Percentiles rank a stretch among this genome's conserved stretches.
phyloP scores from a whole-genome alignment of 2,113 vertebrate species.

The Oxyruncus cristatus region DNA sequence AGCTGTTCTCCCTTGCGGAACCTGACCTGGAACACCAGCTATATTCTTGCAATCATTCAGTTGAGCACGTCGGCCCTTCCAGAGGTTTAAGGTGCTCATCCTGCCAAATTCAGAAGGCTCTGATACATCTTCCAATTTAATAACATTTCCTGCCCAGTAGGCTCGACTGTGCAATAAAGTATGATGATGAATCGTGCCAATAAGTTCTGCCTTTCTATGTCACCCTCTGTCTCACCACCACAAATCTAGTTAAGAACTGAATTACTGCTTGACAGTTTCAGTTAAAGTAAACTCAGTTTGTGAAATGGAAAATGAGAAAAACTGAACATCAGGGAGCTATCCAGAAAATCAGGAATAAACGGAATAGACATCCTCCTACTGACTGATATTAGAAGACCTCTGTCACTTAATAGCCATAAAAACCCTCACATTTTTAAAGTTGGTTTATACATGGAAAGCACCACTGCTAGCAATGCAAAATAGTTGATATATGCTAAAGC shows the following conservation, averaged over 20 bases:
- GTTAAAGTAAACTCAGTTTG: constrained; percentile 1
- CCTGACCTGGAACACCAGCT: background rate
- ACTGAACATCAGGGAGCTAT: background rate
- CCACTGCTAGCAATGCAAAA: background rate
- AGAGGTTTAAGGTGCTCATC: constrained; percentile 1
- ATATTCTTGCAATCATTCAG: background rate
- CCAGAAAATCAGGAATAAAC: background rate
- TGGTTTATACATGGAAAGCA: background rate
- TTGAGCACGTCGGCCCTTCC: background rate
- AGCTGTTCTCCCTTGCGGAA: background rate
- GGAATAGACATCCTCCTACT: accelerated
- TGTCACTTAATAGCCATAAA: background rate
- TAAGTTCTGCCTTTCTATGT: constrained; percentile 39
- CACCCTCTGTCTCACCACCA: background rate
- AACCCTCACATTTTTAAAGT: background rate
- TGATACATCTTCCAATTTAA: constrained; percentile 12
- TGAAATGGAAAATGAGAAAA: constrained; percentile 1
- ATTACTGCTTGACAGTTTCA: constrained; percentile 17
- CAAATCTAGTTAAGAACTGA: constrained; percentile 45
- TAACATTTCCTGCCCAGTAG: background rate
- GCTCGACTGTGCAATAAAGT: background rate
- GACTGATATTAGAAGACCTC: background rate
- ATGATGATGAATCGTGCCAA: background rate
- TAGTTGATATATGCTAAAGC: background rate
- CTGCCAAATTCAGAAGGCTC: background rate